Evolutionary conservation across 2,113 vertebrate genomes (phyloP).

Genomic region (Percopsis transmontana): DNA sequence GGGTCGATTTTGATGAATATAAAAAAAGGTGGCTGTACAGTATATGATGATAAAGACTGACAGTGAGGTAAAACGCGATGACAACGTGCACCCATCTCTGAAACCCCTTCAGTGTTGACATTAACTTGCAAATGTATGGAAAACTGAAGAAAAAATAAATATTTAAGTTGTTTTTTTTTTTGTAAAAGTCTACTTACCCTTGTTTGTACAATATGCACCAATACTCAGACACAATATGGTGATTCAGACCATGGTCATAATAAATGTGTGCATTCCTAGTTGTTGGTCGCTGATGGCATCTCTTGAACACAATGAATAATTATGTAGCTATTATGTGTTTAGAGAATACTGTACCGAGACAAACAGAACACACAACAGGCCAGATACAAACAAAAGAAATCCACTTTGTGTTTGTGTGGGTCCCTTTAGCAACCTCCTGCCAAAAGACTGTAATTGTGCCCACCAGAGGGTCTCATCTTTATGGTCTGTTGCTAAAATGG

Average conservation of each 20-base stretch:
- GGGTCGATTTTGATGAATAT: background rate
- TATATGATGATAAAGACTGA: conserved; percentile 6
- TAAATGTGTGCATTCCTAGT: conserved; percentile 34
- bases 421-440: conserved; percentile 48
- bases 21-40: conserved; percentile 20
- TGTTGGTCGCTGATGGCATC: conserved; percentile 38
- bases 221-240: conserved; percentile 4
- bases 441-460: conserved; percentile 53
- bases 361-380: conserved; percentile 53
- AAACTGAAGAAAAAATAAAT: conserved; percentile 77
- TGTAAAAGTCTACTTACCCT: conserved; percentile 37
- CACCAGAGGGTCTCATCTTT: conserved; percentile 52
- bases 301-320: conserved; percentile 48
- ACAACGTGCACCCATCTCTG: conserved; percentile 56
- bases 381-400: conserved; percentile 46
- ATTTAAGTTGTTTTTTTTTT: conserved; percentile 77
- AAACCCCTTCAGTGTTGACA: conserved; percentile 70
- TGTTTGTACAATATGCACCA: conserved; percentile 36
- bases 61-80: conserved; percentile 23
- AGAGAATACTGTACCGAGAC: conserved; percentile 33
- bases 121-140: conserved; percentile 78
- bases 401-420: background rate
- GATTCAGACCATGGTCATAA: conserved; percentile 20
- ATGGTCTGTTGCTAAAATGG: conserved; percentile 40
- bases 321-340: conserved; percentile 34